Conservation (phyloP, 2,797 vertebrate species). For the Paguma larvata region DNA sequence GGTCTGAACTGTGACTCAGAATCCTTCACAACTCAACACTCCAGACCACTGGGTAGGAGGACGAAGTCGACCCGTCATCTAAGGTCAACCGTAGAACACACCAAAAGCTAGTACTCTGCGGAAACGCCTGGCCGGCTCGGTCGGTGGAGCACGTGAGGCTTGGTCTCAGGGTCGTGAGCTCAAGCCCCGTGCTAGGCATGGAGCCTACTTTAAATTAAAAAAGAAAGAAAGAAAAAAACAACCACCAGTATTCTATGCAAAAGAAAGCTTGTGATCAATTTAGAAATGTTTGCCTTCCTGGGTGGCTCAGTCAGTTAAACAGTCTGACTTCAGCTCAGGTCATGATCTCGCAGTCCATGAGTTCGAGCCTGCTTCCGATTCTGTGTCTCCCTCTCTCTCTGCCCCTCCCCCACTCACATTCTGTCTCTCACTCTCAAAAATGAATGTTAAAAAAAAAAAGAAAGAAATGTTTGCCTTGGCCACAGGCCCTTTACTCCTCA, state of each 20-base stretch:
- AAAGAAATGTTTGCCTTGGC: background rate
- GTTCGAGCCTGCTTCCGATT: no score
- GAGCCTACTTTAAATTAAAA: background rate
- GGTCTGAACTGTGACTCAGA: slow-evolving; percentile 9
- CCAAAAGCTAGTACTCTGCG: background rate
- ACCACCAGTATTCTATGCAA: background rate
- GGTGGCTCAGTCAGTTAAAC: no score
- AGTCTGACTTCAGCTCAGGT: no score
- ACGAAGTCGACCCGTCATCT: background rate
- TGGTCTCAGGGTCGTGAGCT: background rate
- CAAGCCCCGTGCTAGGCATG: background rate
- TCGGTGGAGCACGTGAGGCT: background rate
- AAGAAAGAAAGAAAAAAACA: background rate
- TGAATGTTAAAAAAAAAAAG: no score
- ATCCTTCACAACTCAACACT: background rate
- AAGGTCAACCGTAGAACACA: background rate
- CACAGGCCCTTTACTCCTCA: background rate
- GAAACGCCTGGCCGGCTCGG: background rate
- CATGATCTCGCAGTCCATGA: no score
- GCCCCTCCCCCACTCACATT: no score
- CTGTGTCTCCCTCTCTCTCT: no score
- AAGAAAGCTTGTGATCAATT: background rate
- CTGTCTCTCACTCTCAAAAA: no score
- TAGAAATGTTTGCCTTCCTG: background rate
- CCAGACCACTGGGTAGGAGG: background rate